Conservation (phyloP, 2,797 vertebrate species). For the Trachops cirrhosus region DNA sequence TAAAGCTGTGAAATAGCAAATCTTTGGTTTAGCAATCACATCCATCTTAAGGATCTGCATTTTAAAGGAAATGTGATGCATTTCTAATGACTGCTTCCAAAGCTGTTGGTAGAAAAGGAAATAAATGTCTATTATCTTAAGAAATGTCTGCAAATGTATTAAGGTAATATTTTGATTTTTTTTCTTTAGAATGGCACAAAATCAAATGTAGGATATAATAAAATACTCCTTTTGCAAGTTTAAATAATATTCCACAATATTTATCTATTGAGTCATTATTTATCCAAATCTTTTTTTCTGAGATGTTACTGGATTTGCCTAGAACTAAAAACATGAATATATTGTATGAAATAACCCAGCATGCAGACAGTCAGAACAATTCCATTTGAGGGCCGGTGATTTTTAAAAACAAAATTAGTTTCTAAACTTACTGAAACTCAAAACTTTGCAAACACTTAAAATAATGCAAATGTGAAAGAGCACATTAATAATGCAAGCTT, state of each 20-base stretch:
- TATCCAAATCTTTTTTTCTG: conserved; percentile 63
- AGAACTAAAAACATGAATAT: conserved; percentile 53
- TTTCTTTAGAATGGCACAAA: conserved; percentile 10
- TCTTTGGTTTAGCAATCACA: conserved; percentile 75
- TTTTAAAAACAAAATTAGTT: conserved; percentile 66
- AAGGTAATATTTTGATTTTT: conserved; percentile 56
- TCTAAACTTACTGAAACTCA: conserved; percentile 37
- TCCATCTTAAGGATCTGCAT: conserved; percentile 74
- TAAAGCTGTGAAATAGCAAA: conserved; percentile 79
- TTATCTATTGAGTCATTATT: conserved; percentile 37
- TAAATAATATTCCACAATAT: conserved; percentile 62
- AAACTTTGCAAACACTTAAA: conserved; percentile 42
- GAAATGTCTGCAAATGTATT: conserved; percentile 61
- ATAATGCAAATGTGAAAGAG: conserved; percentile 36
- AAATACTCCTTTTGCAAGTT: conserved; percentile 60
- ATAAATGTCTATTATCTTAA: conserved; percentile 59
- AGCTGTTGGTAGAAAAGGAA: conserved; percentile 74
- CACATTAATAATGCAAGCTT: conserved; percentile 58
- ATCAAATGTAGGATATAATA: conserved; percentile 56
- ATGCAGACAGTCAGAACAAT: conserved; percentile 59
- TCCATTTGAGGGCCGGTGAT: conserved; percentile 47
- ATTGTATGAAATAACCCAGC: not conserved
- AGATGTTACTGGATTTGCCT: conserved; percentile 49
- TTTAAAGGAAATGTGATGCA: conserved; percentile 76
- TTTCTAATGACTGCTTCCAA: conserved; percentile 76